A percentile compares a stretch with the other conserved stretches of the same genome.
These are phyloP conservation scores for Notechis scutatus DNA, from an alignment of 2,113 vertebrate genomes.

Conservation along the genomic window DNA sequence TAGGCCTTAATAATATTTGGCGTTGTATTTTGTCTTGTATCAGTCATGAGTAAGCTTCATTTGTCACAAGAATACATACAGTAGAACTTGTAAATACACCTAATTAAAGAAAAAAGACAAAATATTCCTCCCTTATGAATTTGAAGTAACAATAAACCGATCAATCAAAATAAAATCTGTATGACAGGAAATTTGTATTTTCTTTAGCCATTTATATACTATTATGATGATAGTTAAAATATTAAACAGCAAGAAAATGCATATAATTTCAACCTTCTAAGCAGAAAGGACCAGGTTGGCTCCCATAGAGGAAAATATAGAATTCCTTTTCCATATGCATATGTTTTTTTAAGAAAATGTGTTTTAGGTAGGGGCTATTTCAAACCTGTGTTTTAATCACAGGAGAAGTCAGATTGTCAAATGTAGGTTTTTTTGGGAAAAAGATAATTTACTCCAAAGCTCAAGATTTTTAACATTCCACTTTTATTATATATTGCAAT, in stretches of 20 bases:
- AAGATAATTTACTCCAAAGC: neutral
- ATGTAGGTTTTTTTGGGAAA: neutral
- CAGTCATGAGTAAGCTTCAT: neutral
- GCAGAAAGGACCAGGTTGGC: neutral
- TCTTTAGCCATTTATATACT: neutral
- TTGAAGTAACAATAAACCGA: conserved; percentile 3
- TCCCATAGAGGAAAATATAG: neutral
- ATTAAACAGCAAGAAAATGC: conserved; percentile 1
- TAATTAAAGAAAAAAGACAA: neutral
- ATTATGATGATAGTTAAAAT: neutral
- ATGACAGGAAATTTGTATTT: conserved; percentile 7
- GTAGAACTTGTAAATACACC: neutral
- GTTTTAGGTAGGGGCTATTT: neutral
- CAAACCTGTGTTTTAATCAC: neutral
- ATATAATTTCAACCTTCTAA: neutral
- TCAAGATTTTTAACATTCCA: neutral
- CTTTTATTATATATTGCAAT: neutral
- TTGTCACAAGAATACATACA: neutral
- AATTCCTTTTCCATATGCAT: neutral
- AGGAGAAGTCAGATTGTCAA: neutral
- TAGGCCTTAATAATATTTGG: neutral
- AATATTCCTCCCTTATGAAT: neutral
- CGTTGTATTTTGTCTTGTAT: neutral
- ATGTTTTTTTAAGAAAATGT: neutral
- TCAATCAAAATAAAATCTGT: neutral